These are phyloP conservation scores for Gallinago undulata DNA, from an alignment of 2,113 vertebrate genomes.

Conservation along the genomic window DNA sequence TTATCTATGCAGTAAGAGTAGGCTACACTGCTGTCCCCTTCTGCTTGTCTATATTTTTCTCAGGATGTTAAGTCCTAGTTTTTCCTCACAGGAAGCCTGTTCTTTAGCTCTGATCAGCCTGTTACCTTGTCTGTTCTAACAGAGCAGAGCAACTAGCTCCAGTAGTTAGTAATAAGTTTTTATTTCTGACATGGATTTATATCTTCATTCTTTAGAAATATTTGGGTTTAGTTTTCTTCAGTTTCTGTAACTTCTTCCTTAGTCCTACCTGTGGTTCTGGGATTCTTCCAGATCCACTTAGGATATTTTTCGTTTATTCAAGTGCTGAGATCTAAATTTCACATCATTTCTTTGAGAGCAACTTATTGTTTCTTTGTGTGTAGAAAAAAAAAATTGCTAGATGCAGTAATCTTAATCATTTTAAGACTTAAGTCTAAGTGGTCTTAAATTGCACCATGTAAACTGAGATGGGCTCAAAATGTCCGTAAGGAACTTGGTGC, in stretches of 20 bases:
- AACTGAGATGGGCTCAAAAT: not conserved
- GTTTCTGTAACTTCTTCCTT: not conserved
- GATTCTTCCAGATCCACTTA: not conserved
- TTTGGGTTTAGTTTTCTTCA: not conserved
- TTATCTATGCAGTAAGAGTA: not conserved
- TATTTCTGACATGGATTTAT: not conserved
- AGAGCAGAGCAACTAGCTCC: not conserved
- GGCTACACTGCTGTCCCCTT: not conserved
- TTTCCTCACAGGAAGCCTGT: not conserved
- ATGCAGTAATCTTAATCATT: not conserved
- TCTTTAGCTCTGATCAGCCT: not conserved
- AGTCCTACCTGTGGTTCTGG: not conserved
- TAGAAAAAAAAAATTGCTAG: not conserved
- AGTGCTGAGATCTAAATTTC: not conserved
- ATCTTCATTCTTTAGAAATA: not conserved
- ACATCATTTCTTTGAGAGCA: not conserved
- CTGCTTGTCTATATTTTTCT: not conserved
- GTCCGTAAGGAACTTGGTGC: not conserved
- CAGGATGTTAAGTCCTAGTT: not conserved
- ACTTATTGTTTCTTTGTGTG: not conserved
- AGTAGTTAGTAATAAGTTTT: not conserved
- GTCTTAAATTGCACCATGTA: not conserved
- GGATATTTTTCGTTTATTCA: not conserved
- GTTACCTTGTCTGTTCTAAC: not conserved
- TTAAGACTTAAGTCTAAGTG: not conserved